Evolutionary conservation across 1,140 invertebrate genomes (phyloP).

Genomic region (Antheraea mylitta): DNA sequence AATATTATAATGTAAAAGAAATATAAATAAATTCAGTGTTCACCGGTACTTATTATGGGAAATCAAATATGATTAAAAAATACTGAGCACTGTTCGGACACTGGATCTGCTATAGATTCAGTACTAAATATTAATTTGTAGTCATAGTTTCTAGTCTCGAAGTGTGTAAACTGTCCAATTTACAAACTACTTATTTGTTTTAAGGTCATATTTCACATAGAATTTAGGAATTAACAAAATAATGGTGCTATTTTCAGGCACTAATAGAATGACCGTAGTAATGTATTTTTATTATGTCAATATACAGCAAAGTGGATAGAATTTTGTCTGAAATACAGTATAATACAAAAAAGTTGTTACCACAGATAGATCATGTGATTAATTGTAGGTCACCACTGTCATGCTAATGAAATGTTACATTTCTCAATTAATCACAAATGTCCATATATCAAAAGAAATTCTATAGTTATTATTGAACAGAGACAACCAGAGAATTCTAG

Average conservation of each 20-base stretch:
- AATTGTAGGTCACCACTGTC: too few species aligned
- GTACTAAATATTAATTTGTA: background rate
- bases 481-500: too few species aligned
- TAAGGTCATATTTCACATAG: slow-evolving; percentile 3
- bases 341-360: too few species aligned
- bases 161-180: slow-evolving; percentile 1
- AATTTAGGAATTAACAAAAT: background rate
- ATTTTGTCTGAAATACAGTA: too few species aligned
- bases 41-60: background rate
- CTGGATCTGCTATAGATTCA: background rate
- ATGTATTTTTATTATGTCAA: background rate
- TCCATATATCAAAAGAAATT: too few species aligned
- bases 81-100: background rate
- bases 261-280: background rate
- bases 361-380: too few species aligned
- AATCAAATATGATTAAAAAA: too few species aligned
- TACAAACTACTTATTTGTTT: background rate
- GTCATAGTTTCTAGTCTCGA: slow-evolving; percentile 19
- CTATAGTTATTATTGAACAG: too few species aligned
- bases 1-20: background rate
- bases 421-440: too few species aligned
- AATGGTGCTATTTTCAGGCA: background rate
- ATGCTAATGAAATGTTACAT: too few species aligned
- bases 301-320: too few species aligned
- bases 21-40: background rate